phyloP scores from a whole-genome alignment of 2,888 invertebrate genomes.

The Ectemnius lituratus region DNA sequence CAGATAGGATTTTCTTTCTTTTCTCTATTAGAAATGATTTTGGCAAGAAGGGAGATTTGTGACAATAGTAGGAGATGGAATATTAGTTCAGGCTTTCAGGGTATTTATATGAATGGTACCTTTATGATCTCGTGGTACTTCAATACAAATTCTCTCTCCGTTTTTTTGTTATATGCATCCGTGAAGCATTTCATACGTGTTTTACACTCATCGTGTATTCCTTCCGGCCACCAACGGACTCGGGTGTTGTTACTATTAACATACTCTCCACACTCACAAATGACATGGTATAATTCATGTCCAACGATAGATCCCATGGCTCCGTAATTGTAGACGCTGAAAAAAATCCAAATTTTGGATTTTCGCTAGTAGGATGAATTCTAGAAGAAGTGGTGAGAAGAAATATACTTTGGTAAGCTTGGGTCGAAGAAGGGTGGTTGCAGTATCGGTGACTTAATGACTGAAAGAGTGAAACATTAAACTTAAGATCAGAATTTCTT shows the following conservation, averaged over 20 bases:
- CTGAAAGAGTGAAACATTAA: too few species aligned
- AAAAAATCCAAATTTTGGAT: not conserved
- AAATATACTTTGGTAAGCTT: not conserved
- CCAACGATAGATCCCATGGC: not conserved
- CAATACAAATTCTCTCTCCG: too few species aligned
- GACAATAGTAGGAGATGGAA: too few species aligned
- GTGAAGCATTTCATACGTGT: not conserved
- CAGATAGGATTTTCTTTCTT: not conserved
- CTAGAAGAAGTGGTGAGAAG: not conserved
- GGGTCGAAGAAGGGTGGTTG: too few species aligned
- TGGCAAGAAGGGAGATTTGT: too few species aligned
- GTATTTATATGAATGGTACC: too few species aligned
- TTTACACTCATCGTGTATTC: not conserved
- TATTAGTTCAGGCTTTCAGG: too few species aligned
- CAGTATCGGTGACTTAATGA: too few species aligned
- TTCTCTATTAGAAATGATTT: not conserved
- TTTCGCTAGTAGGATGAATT: not conserved
- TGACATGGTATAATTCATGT: slow-evolving; percentile 6
- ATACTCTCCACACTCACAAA: not conserved
- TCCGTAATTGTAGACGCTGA: not conserved
- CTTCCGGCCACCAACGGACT: not conserved
- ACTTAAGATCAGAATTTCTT: too few species aligned
- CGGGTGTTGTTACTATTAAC: not conserved
- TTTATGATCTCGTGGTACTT: too few species aligned
- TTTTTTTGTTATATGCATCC: too few species aligned